A percentile compares a stretch with the other conserved stretches of the same genome.
Conservation (phyloP, 2,888 invertebrate genomes). For the Lasioglossum villosulum region DNA sequence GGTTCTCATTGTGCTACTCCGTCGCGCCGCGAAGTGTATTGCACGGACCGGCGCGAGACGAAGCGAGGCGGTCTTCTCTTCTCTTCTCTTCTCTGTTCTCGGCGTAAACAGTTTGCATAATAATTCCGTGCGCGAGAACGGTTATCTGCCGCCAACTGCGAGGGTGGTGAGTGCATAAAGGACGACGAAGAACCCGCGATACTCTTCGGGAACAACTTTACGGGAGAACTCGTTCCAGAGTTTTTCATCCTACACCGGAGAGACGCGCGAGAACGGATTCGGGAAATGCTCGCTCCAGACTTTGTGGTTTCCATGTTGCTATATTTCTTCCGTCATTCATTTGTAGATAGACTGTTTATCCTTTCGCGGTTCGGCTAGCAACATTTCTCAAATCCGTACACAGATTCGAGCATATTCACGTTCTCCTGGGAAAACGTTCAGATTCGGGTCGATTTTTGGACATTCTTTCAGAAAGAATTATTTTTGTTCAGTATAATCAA, state of each 20-base stretch:
- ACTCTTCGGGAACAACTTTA: conserved; percentile 51
- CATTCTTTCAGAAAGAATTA: too few relatives aligned
- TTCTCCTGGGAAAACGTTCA: too few relatives aligned
- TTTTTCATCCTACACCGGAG: conserved; percentile 58
- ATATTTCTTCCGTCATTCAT: neutral
- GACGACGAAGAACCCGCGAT: conserved; percentile 19
- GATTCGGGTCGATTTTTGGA: too few relatives aligned
- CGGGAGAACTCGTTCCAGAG: conserved; percentile 58
- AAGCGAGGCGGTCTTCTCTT: neutral
- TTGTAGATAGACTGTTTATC: neutral
- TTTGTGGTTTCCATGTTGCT: neutral
- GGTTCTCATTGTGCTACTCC: conserved; percentile 31
- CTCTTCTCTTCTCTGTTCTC: conserved; percentile 23
- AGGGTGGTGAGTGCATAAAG: conserved; percentile 24
- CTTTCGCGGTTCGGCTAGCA: neutral
- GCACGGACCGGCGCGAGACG: conserved; percentile 16
- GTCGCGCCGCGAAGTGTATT: conserved; percentile 31
- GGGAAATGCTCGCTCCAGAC: neutral
- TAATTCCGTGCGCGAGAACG: conserved; percentile 52
- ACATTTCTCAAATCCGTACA: neutral
- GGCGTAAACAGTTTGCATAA: conserved; percentile 62
- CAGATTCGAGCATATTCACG: neutral
- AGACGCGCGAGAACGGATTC: neutral
- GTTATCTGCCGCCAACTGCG: conserved; percentile 11
- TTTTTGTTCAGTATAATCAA: too few relatives aligned